Evolutionary conservation across 2,113 vertebrate species (phyloP).

Genomic region (Glaucidium brasilianum): DNA sequence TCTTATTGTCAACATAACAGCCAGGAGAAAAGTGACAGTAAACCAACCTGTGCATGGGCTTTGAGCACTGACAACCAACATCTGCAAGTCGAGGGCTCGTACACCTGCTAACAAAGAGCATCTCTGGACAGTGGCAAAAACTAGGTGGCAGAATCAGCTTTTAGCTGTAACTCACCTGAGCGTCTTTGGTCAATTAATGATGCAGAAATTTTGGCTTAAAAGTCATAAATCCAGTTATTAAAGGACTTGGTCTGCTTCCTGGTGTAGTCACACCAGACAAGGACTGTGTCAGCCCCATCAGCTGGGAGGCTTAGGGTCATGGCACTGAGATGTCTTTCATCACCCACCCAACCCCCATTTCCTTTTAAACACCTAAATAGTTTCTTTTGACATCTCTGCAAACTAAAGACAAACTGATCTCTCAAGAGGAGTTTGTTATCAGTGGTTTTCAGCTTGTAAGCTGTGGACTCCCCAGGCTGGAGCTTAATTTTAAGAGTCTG

Average conservation of each 20-base stretch:
- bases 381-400: neutral
- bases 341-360: neutral
- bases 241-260: neutral
- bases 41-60: neutral
- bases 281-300: neutral
- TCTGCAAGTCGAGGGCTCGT: accelerated
- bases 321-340: neutral
- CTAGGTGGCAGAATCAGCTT: neutral
- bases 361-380: neutral
- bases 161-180: neutral
- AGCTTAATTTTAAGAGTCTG: neutral
- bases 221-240: neutral
- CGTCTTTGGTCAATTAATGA: neutral
- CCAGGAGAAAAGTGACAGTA: neutral
- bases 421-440: neutral
- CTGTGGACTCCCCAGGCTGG: neutral
- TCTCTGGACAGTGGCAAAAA: neutral
- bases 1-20: neutral
- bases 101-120: neutral
- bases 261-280: neutral
- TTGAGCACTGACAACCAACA: neutral
- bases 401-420: neutral
- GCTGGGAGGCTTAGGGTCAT: neutral
- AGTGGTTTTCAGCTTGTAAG: neutral
- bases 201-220: neutral